Conservation (phyloP, 2,888 invertebrate species). For the Eumerus sabulonum region DNA sequence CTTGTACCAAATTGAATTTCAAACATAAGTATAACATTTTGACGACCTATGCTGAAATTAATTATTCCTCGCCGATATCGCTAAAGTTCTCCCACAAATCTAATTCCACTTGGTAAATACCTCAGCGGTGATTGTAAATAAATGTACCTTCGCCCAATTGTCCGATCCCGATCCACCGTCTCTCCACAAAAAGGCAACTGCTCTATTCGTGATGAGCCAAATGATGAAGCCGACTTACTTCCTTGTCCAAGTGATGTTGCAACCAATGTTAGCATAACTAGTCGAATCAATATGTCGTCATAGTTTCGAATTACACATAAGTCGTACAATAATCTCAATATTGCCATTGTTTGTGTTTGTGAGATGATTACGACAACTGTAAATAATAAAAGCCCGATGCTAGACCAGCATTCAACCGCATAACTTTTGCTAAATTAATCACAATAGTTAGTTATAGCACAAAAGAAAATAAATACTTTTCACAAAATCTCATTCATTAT, state of each 20-base stretch:
- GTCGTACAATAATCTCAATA: conserved; percentile 66
- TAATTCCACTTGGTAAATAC: too few relatives aligned
- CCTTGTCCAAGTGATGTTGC: conserved; percentile 69
- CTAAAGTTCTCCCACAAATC: too few relatives aligned
- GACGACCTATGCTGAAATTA: too few relatives aligned
- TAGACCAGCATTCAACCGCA: conserved; percentile 73
- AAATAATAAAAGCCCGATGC: conserved; percentile 71
- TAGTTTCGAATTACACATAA: conserved; percentile 70
- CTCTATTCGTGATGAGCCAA: conserved; percentile 33
- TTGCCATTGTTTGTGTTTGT: conserved; percentile 56
- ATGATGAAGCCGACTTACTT: conserved; percentile 15
- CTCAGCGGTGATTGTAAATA: too few relatives aligned
- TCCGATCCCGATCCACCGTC: conserved; percentile 73
- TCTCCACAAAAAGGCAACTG: conserved; percentile 75
- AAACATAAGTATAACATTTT: too few relatives aligned
- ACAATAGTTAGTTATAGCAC: not conserved
- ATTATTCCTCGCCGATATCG: too few relatives aligned
- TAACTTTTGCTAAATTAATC: conserved; percentile 70
- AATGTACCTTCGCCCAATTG: conserved; percentile 76
- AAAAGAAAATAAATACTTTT: too few relatives aligned
- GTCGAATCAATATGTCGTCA: conserved; percentile 72
- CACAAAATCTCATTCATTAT: too few relatives aligned
- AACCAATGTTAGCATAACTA: conserved; percentile 74
- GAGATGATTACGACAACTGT: conserved; percentile 56
- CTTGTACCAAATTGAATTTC: too few relatives aligned